Base-by-base conservation (phyloP, 2,113 vertebrate genomes). In the Phrynosoma platyrhinos region DNA sequence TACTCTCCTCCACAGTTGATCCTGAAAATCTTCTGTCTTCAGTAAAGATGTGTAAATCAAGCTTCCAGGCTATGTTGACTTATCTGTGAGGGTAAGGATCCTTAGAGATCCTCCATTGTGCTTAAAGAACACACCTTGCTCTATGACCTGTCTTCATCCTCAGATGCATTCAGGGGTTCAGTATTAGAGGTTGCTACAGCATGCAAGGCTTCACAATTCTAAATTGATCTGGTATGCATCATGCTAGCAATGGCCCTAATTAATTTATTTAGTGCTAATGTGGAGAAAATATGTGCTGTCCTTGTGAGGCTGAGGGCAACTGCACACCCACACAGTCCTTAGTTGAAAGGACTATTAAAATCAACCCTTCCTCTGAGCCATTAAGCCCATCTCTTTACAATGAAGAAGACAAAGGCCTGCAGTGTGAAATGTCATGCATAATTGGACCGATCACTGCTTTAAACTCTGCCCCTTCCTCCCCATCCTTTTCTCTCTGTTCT, bases 281-380 rank as follows among this genome's bases (percentile, higher is more conserved):
- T 89, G 94, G 94, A 95, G 97, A 95, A 97, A 97, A 97, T 97
- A 97, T 95, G 94, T 94, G 96, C 96, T 96, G 95, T 97, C 96
- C 95, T 97, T 96, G 95, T 95, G 93, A 94, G 95, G 94, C 95
- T 95, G 93, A 94, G 95, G 94, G 92, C 95, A 96, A 96, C 93
- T 94, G 91, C 93, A 91, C 95, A 95, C 95, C 95, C 95, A 94
- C 95, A 18, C 25, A 95, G 96, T 94, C 96, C 96, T 96, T 96
- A 96, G 94, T 97, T 97, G 97, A 97, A 96, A 96, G 96, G 96
- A 95, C 96, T 96, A 97, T 97, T 96, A 97, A 97, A 96, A 95
- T 94, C 96, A 96, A 96, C 90, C 95, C 96, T 95, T 96, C 94
- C 92, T 93, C 85, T 64, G 94, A 94, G 95, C 96, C 96, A 96